Evolutionary conservation across 2,888 invertebrate genomes (phyloP), one percentile per base, ranked within the genome.

Genomic region (Sinhomidia bicolor): DNA sequence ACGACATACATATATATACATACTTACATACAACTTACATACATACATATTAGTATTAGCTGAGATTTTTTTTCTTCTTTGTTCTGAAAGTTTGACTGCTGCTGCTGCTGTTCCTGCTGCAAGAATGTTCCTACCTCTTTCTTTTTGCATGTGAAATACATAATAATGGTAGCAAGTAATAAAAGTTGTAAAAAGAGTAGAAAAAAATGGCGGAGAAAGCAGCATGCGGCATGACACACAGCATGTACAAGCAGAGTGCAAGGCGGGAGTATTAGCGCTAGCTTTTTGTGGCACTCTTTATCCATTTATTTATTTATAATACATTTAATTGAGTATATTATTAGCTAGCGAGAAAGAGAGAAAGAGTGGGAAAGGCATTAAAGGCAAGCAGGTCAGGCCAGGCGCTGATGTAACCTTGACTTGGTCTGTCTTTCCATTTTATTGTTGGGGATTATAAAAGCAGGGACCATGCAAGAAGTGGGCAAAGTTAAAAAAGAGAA

Each of bases 61-160:
- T 60, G 54, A 83, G 83, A 83, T 71, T 83, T 71, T 57, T 26
- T 51, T 60, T 62, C 20, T 36, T 36, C n/a, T 44, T 44, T 74
- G 74, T 20, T 14, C 14, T n/a, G 32, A 65, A 65, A 65, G 62
- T 32, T 65, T n/a, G 3, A 9, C n/a, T 20, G 32, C 20, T 10
- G 17, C 4, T 41, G 17, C 65, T 65, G 65, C 32, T 32, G 36
- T 26, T 17, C 20, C 1, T 32, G 6, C 1, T 29, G 26, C 20
- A 44, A 44, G 20, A 44, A 44, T 41, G 12, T 23, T 71, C 5
- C 44, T 71, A n/a, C n/a, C n/a, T n/a, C n/a, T n/a, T n/a, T n/a
- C n/a, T n/a, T n/a, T n/a, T 71, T 71, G 41, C 71, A 44, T 65
- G 32, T 65, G 62, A 29, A 65, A 65, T 65, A 44, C 71, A 71